Base-by-base conservation (phyloP, 1,140 invertebrate genomes). In the Tyrophagus putrescentiae region DNA sequence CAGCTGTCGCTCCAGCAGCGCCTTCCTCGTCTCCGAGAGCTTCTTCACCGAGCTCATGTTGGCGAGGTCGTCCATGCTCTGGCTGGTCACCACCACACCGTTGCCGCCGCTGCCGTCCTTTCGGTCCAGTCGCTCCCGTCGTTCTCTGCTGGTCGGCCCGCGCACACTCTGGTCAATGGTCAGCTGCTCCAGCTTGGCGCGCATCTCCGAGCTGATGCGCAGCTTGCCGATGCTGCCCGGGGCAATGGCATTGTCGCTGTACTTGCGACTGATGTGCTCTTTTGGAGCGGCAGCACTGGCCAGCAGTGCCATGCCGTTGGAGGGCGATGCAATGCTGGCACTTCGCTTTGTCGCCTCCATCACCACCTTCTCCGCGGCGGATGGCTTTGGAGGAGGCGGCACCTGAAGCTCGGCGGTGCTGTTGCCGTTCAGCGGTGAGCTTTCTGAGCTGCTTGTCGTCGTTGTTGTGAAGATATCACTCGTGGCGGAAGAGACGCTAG, bases 131-230 rank as follows among this genome's bases (percentile, higher is more conserved):
- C 13, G 27, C 13, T n/a, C n/a, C n/a, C n/a, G n/a, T 32, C 56
- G 60, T n/a, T 52, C n/a, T n/a, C n/a, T n/a, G 45, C 54, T 56
- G 21, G 60, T 65, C 45, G 48, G 63, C 21, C 53, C 85, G 39
- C 85, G 72, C 0, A 87, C 81, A 28, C 84, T 89, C 68, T 87
- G 85, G 66, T 85, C 45, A 60, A 53, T 64, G 11, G 61, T 58
- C 45, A 93, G 85, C 67, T 86, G 81, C 70, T 93, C 90, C 42
- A 94, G 69, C 63, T 90, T 80, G 65, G 87, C 84, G 29, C 86
- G 78, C 88, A 94, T 93, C 74, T 93, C 89, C 0, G 84, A 85
- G 66, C 86, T 90, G 1, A 94, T 78, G 68, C 89, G 85, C 4
- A 94, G 69, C 72, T 93, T 93, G 1, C 89, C 88, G 11, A 94